These are phyloP conservation scores for Leucoptera coffeella DNA, from an alignment of 2,888 invertebrate species.

Conservation along the genomic window DNA sequence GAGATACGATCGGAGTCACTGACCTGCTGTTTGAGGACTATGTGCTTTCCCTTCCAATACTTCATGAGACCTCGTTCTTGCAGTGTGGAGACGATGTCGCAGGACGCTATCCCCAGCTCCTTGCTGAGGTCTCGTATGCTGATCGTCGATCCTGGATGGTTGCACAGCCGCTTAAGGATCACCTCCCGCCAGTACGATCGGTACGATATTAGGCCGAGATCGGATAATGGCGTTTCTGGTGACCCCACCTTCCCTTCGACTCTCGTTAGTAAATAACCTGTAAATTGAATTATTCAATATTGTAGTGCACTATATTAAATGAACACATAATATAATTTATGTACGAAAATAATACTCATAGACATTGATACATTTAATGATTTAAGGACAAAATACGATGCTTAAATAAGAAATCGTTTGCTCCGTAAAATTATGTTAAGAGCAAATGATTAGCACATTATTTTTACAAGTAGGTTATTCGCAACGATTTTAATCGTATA, in stretches of 20 bases:
- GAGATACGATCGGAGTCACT: conserved; percentile 9
- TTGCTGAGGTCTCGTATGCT: conserved; percentile 83
- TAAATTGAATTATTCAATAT: too few species aligned
- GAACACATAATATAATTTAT: too few species aligned
- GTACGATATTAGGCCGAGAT: conserved; percentile 95
- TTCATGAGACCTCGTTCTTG: conserved; percentile 97
- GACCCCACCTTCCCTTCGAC: conserved; percentile 98
- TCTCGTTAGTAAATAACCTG: conserved; percentile 93
- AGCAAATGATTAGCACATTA: too few species aligned
- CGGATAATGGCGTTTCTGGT: conserved; percentile 96
- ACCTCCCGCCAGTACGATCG: conserved; percentile 99
- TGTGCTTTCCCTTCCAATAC: conserved; percentile 98
- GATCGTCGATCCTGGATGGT: conserved; percentile 80
- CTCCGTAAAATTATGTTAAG: too few species aligned
- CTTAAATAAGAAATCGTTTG: too few species aligned
- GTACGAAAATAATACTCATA: too few species aligned
- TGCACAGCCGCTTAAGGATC: conserved; percentile 83
- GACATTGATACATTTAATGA: too few species aligned
- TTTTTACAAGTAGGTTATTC: too few species aligned
- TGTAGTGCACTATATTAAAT: too few species aligned
- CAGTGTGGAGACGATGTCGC: conserved; percentile 95
- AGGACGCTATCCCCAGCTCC: conserved; percentile 93
- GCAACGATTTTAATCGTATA: too few species aligned
- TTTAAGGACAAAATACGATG: too few species aligned
- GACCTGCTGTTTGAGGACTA: conserved; percentile 90